A percentile compares a stretch with the other conserved stretches of the same genome.
Evolutionary conservation across 2,797 vertebrate species (phyloP).

Genomic region (Cuculus canorus): DNA sequence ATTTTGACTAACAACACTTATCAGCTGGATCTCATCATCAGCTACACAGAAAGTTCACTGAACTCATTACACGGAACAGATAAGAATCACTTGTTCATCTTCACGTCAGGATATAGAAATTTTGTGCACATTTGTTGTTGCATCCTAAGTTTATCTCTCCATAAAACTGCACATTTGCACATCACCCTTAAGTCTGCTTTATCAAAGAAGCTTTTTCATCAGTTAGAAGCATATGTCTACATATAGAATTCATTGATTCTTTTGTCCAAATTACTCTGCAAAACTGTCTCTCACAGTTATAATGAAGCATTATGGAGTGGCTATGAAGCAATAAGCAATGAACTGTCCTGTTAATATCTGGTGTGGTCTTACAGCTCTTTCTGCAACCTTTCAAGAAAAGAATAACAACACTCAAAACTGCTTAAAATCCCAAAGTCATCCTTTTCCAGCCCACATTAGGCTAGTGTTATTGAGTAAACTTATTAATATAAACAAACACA

Average conservation of each 20-base stretch:
- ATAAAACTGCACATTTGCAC: neutral
- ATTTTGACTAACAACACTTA: neutral
- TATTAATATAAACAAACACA: constrained; percentile 35
- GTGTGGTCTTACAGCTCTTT: neutral
- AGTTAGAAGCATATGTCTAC: neutral
- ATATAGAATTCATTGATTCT: neutral
- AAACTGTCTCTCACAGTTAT: neutral
- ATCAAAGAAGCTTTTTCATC: neutral
- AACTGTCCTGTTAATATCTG: neutral
- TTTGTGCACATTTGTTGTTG: neutral
- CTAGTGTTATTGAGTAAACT: neutral
- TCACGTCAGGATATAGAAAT: neutral
- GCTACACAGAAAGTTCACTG: neutral
- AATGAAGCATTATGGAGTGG: neutral
- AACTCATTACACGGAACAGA: neutral
- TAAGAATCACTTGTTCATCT: neutral
- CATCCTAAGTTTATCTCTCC: neutral
- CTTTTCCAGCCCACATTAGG: neutral
- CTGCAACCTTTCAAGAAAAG: neutral
- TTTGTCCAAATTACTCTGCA: neutral
- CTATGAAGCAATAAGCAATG: neutral
- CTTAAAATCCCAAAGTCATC: neutral
- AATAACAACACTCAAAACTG: neutral
- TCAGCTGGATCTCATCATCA: neutral
- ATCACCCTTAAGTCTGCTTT: neutral